A percentile compares a stretch with the other conserved stretches of the same genome.
These are phyloP conservation scores for Eurystomus glaucurus DNA, from an alignment of 2,797 vertebrate species.

Conservation along the genomic window DNA sequence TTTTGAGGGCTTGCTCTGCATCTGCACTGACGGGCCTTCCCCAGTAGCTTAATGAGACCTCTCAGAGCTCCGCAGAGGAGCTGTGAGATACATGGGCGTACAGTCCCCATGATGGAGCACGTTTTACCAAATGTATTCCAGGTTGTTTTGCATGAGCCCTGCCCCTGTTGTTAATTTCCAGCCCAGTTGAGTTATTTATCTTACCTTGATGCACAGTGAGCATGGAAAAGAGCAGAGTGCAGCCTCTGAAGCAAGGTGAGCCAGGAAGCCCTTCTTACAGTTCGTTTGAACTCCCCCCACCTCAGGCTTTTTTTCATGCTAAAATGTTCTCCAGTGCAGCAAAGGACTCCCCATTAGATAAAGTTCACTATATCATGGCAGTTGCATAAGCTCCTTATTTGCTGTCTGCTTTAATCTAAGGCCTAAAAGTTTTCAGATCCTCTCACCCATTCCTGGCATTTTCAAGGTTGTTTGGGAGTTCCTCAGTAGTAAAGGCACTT, in stretches of 20 bases:
- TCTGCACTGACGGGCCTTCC: not conserved
- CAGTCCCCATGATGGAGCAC: accelerated
- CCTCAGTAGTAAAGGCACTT: not conserved
- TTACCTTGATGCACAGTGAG: not conserved
- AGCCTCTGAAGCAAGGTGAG: not conserved
- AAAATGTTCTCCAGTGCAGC: not conserved
- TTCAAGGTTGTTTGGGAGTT: not conserved
- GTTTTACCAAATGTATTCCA: not conserved
- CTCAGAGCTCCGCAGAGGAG: not conserved
- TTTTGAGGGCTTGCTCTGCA: not conserved
- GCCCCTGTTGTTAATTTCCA: not conserved
- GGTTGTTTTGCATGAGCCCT: not conserved
- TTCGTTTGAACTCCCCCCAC: not conserved
- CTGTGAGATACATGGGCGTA: not conserved
- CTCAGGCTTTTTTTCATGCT: not conserved
- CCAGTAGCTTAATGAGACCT: not conserved
- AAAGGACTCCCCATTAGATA: not conserved
- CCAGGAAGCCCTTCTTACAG: not conserved
- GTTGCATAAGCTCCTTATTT: not conserved
- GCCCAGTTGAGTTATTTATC: not conserved
- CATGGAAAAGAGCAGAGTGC: not conserved
- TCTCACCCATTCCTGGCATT: not conserved
- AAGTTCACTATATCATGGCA: not conserved
- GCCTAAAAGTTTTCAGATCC: not conserved
- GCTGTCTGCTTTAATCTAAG: not conserved